A percentile compares a stretch with the other conserved stretches of the same genome.
Conservation (phyloP, 1,140 invertebrate species). For the Homarus americanus region DNA sequence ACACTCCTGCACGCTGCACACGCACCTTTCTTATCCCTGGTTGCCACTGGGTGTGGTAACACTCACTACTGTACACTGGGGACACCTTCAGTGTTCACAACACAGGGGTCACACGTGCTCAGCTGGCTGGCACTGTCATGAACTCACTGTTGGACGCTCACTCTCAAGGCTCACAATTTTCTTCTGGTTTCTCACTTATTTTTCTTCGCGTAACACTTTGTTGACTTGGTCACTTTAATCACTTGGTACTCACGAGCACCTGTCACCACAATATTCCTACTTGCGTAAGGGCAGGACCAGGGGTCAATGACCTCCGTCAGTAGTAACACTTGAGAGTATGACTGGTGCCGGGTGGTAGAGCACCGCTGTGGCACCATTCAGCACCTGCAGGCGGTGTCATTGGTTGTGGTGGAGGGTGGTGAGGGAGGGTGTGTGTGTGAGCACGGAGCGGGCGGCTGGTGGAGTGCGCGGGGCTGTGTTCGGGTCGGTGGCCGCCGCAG, state of each 20-base stretch:
- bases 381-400: slow-evolving; percentile 18
- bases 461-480: slow-evolving; percentile 56
- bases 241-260: background rate
- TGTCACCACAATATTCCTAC: background rate
- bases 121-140: slow-evolving; percentile 54
- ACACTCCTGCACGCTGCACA: background rate
- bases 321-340: background rate
- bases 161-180: slow-evolving; percentile 13
- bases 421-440: slow-evolving; percentile 19
- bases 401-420: background rate
- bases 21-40: background rate
- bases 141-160: slow-evolving; percentile 9
- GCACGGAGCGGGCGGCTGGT: slow-evolving; percentile 33
- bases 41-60: background rate
- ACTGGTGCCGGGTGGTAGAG: background rate
- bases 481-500: slow-evolving; percentile 62
- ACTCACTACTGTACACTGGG: background rate
- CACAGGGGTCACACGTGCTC: slow-evolving; percentile 54
- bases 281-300: slow-evolving; percentile 52
- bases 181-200: slow-evolving; percentile 9
- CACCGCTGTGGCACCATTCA: background rate
- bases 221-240: background rate
- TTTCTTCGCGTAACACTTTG: background rate
- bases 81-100: slow-evolving; percentile 6
- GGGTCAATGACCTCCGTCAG: slow-evolving; percentile 57